These are phyloP conservation scores for Altica lythri DNA, from an alignment of 2,888 invertebrate genomes.

Conservation along the genomic window DNA sequence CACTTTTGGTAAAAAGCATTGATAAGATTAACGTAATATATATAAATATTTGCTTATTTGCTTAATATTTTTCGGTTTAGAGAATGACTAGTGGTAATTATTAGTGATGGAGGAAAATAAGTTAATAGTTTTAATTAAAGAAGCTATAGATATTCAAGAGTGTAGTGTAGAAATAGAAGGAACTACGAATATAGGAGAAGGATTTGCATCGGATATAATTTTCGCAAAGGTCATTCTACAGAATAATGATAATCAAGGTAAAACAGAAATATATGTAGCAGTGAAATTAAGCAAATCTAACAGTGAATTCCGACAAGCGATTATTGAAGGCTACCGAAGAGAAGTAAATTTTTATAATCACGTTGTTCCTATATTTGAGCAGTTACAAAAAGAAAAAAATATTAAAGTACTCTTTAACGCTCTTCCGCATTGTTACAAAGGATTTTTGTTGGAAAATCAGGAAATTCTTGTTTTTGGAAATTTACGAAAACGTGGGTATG, in stretches of 20 bases:
- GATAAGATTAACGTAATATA: too few relatives aligned
- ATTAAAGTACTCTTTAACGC: constrained; percentile 22
- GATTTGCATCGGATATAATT: not conserved
- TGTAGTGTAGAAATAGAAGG: not conserved
- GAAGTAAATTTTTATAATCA: not conserved
- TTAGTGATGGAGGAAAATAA: too few relatives aligned
- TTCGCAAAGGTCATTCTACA: not conserved
- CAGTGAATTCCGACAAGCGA: not conserved
- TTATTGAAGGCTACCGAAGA: not conserved
- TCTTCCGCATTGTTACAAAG: constrained; percentile 33
- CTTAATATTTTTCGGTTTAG: too few relatives aligned
- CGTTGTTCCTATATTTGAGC: constrained; percentile 14
- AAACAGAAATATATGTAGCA: not conserved
- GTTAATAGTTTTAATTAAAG: too few relatives aligned
- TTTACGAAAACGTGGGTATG: constrained; percentile 30
- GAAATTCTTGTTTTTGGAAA: constrained; percentile 35
- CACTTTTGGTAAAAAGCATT: too few relatives aligned
- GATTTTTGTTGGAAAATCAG: constrained; percentile 18
- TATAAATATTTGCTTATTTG: too few relatives aligned
- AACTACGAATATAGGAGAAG: not conserved
- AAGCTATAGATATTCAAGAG: not conserved
- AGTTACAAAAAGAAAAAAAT: constrained; percentile 31
- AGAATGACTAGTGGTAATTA: too few relatives aligned
- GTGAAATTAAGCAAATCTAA: not conserved
- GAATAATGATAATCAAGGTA: not conserved